Evolutionary conservation across 2,888 invertebrate genomes (phyloP).

Genomic region (Cantharis lateralis): DNA sequence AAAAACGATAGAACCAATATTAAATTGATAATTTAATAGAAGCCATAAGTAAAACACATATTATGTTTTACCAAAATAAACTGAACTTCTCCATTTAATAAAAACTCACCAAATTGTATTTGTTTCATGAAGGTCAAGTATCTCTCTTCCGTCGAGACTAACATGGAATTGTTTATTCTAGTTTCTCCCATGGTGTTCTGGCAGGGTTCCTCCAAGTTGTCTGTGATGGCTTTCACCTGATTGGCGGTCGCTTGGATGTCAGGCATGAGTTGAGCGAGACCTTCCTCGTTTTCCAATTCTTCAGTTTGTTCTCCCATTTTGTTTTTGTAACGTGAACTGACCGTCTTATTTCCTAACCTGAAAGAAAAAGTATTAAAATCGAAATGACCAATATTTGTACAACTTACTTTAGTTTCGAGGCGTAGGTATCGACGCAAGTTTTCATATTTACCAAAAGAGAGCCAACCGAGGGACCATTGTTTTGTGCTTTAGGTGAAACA

Average conservation of each 20-base stretch:
- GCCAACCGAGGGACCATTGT: slow-evolving; percentile 67
- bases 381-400: not conserved
- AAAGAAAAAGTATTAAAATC: slow-evolving; percentile 10
- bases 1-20: too few relatives aligned
- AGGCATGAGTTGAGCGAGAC: slow-evolving; percentile 84
- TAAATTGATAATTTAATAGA: too few relatives aligned
- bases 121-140: slow-evolving; percentile 88
- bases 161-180: slow-evolving; percentile 58
- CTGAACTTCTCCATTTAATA: too few relatives aligned
- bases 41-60: too few relatives aligned
- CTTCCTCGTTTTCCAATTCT: slow-evolving; percentile 86
- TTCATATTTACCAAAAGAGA: slow-evolving; percentile 85
- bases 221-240: slow-evolving; percentile 59
- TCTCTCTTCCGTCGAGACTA: slow-evolving; percentile 69
- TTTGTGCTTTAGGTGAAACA: slow-evolving; percentile 59
- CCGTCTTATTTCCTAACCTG: slow-evolving; percentile 45
- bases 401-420: slow-evolving; percentile 76
- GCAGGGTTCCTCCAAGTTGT: slow-evolving; percentile 50
- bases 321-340: slow-evolving; percentile 41
- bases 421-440: slow-evolving; percentile 89
- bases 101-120: slow-evolving; percentile 79
- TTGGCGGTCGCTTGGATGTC: slow-evolving; percentile 81
- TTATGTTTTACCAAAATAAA: too few relatives aligned
- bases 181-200: slow-evolving; percentile 42
- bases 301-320: slow-evolving; percentile 54